Evolutionary conservation across 2,888 invertebrate genomes (phyloP), one percentile per base, ranked within the genome.

Genomic region (Adelphocoris suturalis): DNA sequence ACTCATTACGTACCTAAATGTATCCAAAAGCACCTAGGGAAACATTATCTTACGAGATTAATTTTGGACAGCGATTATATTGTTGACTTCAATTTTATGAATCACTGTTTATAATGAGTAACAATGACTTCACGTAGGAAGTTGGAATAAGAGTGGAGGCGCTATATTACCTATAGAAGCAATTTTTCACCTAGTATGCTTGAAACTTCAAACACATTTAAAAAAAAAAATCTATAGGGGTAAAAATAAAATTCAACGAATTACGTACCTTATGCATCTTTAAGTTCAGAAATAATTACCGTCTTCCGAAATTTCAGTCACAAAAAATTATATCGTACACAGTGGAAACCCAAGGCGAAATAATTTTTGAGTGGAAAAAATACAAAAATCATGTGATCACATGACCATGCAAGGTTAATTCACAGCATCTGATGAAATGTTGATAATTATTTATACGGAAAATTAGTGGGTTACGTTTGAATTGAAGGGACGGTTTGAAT

Each of bases 331-430:
- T 23, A 7, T 68, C 13, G 12, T 23, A 23, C 68, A 68, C 68
- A 68, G 12, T 68, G 68, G 13, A 23, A 68, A 68, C 23, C 19
- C 23, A 27, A 68, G 19, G 68, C 68, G 13, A 68, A 68, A 68
- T 68, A 68, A 68, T 68, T 68, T 68, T 68, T 68, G 11, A 9
- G 23, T 12, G 9, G 19, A 23, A 68, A 68, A 68, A 68, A 68
- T 23, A 11, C 68, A 23, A 23, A 52, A 68, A 68, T 68, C 68
- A 68, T 68, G 68, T 68, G 68, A 68, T 68, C 27, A 68, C 68
- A 27, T 27, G 68, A 12, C 9, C 7, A 23, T 23, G 5, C 23
- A 68, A 23, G 19, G 61, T 61, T 16, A n/a, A 23, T 68, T 68
- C 68, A 68, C 23, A 68, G 68, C 68, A 68, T 19, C 68, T 68